These are phyloP conservation scores for Pyralis farinalis DNA, from an alignment of 2,888 invertebrate genomes.

Conservation along the genomic window DNA sequence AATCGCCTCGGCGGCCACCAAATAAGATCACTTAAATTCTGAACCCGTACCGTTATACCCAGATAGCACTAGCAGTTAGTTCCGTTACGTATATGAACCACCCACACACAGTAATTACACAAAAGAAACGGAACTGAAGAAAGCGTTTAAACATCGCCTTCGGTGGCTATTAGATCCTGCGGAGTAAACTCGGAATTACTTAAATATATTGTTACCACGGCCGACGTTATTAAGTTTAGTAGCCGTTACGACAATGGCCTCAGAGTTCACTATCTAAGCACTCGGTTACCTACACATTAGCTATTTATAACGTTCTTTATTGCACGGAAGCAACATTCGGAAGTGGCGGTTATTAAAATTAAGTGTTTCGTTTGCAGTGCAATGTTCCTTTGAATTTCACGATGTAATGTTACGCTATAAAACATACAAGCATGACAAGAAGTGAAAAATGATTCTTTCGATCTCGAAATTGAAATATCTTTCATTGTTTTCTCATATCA, in stretches of 20 bases:
- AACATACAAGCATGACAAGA: no score
- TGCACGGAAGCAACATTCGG: slow-evolving; percentile 1
- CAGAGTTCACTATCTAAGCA: slow-evolving; percentile 24
- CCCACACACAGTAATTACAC: slow-evolving; percentile 65
- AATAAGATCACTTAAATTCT: slow-evolving; percentile 78
- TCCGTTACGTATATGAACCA: slow-evolving; percentile 60
- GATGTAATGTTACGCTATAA: no score
- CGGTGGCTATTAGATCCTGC: slow-evolving; percentile 39
- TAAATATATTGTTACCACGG: slow-evolving; percentile 35
- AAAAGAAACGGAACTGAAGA: slow-evolving; percentile 62
- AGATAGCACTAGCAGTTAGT: slow-evolving; percentile 63
- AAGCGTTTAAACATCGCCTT: slow-evolving; percentile 52
- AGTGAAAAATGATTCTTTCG: no score
- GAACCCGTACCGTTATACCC: slow-evolving; percentile 59
- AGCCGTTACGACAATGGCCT: slow-evolving; percentile 25
- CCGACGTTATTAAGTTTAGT: slow-evolving; percentile 41
- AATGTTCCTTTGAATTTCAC: background rate
- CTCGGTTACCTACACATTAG: slow-evolving; percentile 3
- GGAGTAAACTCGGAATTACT: slow-evolving; percentile 42
- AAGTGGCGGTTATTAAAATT: slow-evolving; percentile 2
- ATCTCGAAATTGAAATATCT: no score
- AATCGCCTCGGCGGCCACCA: slow-evolving; percentile 57
- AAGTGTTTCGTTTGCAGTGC: background rate
- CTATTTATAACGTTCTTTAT: slow-evolving; percentile 1
- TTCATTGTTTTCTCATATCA: no score